Conservation (phyloP, 2,113 vertebrate species). For the Anser cygnoides region DNA sequence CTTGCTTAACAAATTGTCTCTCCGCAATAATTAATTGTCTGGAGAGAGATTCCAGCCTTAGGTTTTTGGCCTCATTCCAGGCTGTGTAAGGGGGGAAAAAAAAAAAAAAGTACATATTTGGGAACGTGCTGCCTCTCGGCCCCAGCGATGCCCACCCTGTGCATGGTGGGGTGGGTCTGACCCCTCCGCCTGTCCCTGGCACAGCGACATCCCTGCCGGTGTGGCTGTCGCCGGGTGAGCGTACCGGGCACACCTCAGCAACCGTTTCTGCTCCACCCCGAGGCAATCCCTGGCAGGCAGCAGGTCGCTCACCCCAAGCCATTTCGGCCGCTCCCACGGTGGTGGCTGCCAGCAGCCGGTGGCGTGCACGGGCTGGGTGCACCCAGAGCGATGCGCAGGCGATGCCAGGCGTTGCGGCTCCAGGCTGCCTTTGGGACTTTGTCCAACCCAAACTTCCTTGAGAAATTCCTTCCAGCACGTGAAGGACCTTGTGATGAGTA, state of each 20-base stretch:
- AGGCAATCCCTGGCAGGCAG: not conserved
- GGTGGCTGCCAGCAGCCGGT: not conserved
- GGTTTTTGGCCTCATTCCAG: constrained; percentile 39
- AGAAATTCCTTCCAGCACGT: not conserved
- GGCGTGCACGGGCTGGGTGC: not conserved
- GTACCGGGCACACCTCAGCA: not conserved
- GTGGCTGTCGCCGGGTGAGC: accelerated
- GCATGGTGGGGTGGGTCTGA: not conserved
- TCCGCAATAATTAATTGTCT: constrained; percentile 65
- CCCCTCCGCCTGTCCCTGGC: not conserved
- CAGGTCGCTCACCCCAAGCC: accelerated
- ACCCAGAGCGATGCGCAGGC: not conserved
- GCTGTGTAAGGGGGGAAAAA: not conserved
- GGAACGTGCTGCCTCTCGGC: not conserved
- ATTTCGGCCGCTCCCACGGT: accelerated
- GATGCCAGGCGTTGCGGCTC: not conserved
- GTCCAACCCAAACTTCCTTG: not conserved
- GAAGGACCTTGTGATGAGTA: not conserved
- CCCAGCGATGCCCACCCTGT: accelerated
- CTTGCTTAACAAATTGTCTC: constrained; percentile 61
- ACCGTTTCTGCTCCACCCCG: not conserved
- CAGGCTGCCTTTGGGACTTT: not conserved
- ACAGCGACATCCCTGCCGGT: not conserved
- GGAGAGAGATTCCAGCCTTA: constrained; percentile 36
- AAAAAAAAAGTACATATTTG: not conserved